phyloP scores from a whole-genome alignment of 2,113 vertebrate species.

The Orcinus orca region DNA sequence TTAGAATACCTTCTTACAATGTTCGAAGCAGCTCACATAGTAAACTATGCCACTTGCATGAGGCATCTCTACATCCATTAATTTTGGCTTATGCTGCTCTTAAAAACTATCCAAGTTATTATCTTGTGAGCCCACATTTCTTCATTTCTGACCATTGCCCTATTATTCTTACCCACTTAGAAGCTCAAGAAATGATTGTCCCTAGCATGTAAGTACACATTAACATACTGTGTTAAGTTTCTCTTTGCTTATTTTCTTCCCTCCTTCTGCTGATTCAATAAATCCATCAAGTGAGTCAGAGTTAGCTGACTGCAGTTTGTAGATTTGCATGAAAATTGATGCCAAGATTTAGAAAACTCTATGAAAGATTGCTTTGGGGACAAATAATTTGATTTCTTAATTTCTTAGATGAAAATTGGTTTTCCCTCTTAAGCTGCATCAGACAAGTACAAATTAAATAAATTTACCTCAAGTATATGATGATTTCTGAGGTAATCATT shows the following conservation, averaged over 20 bases:
- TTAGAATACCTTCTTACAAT: neutral
- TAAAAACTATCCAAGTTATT: neutral
- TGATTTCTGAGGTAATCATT: neutral
- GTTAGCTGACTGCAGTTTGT: neutral
- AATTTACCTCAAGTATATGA: neutral
- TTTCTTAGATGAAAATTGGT: neutral
- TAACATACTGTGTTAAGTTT: neutral
- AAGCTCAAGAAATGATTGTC: neutral
- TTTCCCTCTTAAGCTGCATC: neutral
- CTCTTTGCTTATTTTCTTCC: slow-evolving; percentile 7
- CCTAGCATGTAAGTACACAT: neutral
- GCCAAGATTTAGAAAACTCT: neutral
- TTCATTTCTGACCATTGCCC: neutral
- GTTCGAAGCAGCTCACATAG: neutral
- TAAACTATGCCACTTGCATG: neutral
- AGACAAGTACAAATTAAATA: neutral
- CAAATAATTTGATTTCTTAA: slow-evolving; percentile 21
- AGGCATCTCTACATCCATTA: neutral
- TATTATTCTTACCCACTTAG: neutral
- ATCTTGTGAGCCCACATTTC: neutral
- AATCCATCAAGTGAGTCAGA: neutral
- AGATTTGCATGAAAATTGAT: neutral
- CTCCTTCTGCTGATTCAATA: neutral
- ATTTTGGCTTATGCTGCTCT: neutral
- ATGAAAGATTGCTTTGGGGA: neutral